Base-by-base conservation (phyloP, 2,113 vertebrate species). In the Corythornis madagascariensis region DNA sequence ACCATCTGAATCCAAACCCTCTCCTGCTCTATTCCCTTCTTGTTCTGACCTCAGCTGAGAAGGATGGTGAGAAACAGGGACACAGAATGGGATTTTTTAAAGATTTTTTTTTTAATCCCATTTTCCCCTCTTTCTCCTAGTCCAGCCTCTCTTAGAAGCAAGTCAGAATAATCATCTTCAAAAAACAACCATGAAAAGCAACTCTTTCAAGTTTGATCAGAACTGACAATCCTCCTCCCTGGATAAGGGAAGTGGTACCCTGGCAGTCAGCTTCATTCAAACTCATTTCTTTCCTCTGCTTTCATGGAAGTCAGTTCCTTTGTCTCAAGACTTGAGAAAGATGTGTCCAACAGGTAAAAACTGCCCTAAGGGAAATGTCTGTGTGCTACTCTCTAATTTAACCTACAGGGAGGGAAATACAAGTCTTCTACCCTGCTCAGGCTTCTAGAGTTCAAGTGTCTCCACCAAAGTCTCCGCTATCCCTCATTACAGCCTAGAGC, bases 401-500 rank as follows among this genome's bases (percentile, higher is more conserved):
- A 59, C 35, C 60, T 33, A 77, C 21, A 61, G 19, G 29, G 64
- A 85, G 13, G 45, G 60, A 83, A 83, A 79, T 19, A 69, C 5
- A 75, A 60, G 56, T 11, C 38, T 92, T 73, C 47, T 14, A 45
- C 47, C 15, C 21, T 40, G 43, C 53, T 81, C 18, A 42, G 40
- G 67, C 14, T 86, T 60, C 40, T 0, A 3, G 38, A 4, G 0
- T 60, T 72, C 38, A 45, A 14, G 21, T 31, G 33, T 7, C 50
- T 86, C 52, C 20, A 35, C 18, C 0, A 0, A 64, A 66, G 16
- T 5, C 10, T 21, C n/a, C 0, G 0, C 55, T 56, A 19, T 83
- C 38, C 18, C 76, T 45, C 11, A 1, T 22, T 43, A 33, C 16
- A 57, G 50, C 17, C 13, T 13, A 19, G 25, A 84, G 47, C 59